Percentiles rank a stretch among this genome's conserved stretches.
phyloP scores from a whole-genome alignment of 2,797 vertebrate genomes.

The Hippoglossus hippoglossus region DNA sequence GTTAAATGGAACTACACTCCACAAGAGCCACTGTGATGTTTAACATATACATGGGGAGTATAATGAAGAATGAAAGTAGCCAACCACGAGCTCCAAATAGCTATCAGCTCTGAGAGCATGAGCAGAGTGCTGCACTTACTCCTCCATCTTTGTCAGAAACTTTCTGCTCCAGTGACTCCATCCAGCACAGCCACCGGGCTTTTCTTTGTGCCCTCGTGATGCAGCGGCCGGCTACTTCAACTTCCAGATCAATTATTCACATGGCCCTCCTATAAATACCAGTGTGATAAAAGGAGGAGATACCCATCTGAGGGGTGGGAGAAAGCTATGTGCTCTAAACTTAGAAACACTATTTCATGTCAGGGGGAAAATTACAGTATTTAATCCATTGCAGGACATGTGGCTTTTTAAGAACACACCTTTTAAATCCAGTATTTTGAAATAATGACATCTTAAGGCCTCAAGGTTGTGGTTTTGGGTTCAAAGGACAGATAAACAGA shows the following conservation, averaged over 20 bases:
- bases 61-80: conserved; percentile 42
- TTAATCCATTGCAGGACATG: conserved; percentile 30
- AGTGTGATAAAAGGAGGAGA: conserved; percentile 59
- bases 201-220: conserved; percentile 51
- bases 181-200: conserved; percentile 47
- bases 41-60: conserved; percentile 7
- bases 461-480: too few species aligned
- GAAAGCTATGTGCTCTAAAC: conserved; percentile 30
- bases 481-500: too few species aligned
- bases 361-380: conserved; percentile 14
- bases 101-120: conserved; percentile 46
- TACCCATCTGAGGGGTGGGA: conserved; percentile 39
- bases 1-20: conserved; percentile 39
- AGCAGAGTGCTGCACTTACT: conserved; percentile 49
- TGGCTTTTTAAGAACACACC: conserved; percentile 28
- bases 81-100: conserved; percentile 45
- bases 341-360: conserved; percentile 29
- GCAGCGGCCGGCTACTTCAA: conserved; percentile 52
- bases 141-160: conserved; percentile 68
- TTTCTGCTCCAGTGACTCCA: conserved; percentile 73
- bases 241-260: conserved; percentile 82
- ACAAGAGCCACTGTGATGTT: conserved; percentile 14
- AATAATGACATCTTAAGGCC: too few species aligned
- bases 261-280: conserved; percentile 77
- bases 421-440: conserved; percentile 35